Base-by-base conservation (phyloP, 2,888 invertebrate genomes). In the Abrostola tripartita region DNA sequence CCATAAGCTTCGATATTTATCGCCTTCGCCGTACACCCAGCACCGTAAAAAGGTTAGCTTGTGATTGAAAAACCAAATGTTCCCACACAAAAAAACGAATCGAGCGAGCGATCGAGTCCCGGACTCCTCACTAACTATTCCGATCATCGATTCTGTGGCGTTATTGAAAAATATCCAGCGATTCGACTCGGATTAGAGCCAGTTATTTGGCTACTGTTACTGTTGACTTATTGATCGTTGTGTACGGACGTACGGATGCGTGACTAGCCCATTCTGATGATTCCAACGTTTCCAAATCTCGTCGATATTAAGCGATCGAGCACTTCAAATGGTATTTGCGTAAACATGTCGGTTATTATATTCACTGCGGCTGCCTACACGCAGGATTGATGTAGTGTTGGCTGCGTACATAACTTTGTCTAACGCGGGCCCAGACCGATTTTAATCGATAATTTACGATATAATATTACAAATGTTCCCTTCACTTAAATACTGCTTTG, bases 1-100 rank as follows among this genome's bases (percentile, higher is more conserved):
- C 89, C 90, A 86, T 94, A 94, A 93, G 87, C 85, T 92, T 78
- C 88, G 83, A 89, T 91, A 90, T 94, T 94, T 94, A 94, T 94
- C 91, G 86, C 86, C 81, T 69, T 81, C 81, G 83, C 79, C 83
- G 84, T 85, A 83, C 86, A 85, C 86, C 85, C 82, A 81, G 80
- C 86, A 81, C 86, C 85, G 89, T 90, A 90, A 91, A 92, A 91
- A 89, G 88, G 85, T 88, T 85, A 84, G 78, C 85, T 84, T 83
- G 86, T 90, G 92, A 93, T 92, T 92, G 92, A 92, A 92, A 90
- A 91, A 91, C 88, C 85, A 85, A 87, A 87, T 82, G 88, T 90
- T 91, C 92, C 88, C 92, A 93, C 91, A 90, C 85, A 89, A 88
- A 90, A 85, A 80, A 80, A 71, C 56, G 65, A 83, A 54, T 50